Evolutionary conservation across 2,113 vertebrate species (phyloP).

Genomic region (Xiphias gladius): DNA sequence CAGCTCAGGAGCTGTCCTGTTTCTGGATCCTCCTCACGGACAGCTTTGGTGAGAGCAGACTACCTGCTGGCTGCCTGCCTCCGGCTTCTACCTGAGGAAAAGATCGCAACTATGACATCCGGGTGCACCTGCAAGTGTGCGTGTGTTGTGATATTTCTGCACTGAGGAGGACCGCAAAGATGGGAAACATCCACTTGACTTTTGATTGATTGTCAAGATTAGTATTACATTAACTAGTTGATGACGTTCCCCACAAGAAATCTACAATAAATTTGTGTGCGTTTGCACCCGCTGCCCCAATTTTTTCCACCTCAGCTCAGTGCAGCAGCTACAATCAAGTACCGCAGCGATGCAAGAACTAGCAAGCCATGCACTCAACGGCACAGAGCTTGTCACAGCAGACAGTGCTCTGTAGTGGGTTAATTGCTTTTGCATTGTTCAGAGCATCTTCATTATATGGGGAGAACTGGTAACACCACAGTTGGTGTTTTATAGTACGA

Average conservation of each 20-base stretch:
- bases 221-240: neutral
- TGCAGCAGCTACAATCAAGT: slow-evolving; percentile 21
- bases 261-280: neutral
- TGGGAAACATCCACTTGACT: neutral
- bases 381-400: slow-evolving; percentile 28
- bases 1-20: slow-evolving; percentile 32
- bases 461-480: slow-evolving; percentile 9
- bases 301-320: slow-evolving; percentile 52
- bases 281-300: slow-evolving; percentile 37
- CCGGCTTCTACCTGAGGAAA: slow-evolving; percentile 34
- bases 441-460: slow-evolving; percentile 52
- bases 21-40: slow-evolving; percentile 63
- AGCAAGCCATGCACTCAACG: slow-evolving; percentile 27
- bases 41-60: slow-evolving; percentile 32
- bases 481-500: neutral
- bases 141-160: neutral
- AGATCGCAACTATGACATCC: slow-evolving; percentile 55
- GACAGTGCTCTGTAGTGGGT: slow-evolving; percentile 28
- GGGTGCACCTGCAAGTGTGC: neutral
- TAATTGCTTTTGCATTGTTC: slow-evolving; percentile 44
- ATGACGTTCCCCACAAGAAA: neutral
- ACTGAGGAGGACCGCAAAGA: neutral
- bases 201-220: slow-evolving; percentile 8
- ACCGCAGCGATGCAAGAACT: neutral
- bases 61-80: slow-evolving; percentile 57